phyloP scores from a whole-genome alignment of 2,113 vertebrate species.

The Tilapia sparmanii region DNA sequence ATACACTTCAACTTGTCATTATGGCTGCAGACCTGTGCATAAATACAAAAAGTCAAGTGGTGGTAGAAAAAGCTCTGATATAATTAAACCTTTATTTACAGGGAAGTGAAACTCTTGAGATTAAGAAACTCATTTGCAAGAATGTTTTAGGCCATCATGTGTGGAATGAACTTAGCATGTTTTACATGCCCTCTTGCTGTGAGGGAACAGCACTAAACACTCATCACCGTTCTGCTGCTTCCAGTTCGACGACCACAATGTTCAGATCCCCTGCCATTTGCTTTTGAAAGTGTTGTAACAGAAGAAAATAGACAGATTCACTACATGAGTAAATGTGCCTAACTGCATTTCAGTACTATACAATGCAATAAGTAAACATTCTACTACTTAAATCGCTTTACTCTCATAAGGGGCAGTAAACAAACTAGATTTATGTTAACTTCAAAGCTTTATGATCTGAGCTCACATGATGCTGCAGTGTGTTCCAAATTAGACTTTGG shows the following conservation, averaged over 20 bases:
- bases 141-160: neutral
- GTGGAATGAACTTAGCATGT: neutral
- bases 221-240: neutral
- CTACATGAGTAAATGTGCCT: neutral
- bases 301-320: neutral
- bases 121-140: neutral
- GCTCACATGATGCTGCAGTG: neutral
- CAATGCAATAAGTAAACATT: neutral
- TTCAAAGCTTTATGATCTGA: neutral
- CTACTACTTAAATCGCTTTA: neutral
- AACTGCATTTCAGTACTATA: neutral
- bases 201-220: neutral
- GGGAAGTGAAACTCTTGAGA: neutral
- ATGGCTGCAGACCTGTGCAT: neutral
- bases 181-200: neutral
- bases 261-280: neutral
- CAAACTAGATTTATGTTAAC: neutral
- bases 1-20: neutral
- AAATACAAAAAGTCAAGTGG: neutral
- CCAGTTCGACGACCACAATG: neutral
- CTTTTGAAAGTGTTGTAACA: neutral
- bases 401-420: neutral
- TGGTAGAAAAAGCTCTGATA: neutral
- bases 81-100: neutral
- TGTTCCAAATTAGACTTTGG: constrained; percentile 7